phyloP scores from a whole-genome alignment of 2,113 vertebrate species.

The Rhinichthys klamathensis region DNA sequence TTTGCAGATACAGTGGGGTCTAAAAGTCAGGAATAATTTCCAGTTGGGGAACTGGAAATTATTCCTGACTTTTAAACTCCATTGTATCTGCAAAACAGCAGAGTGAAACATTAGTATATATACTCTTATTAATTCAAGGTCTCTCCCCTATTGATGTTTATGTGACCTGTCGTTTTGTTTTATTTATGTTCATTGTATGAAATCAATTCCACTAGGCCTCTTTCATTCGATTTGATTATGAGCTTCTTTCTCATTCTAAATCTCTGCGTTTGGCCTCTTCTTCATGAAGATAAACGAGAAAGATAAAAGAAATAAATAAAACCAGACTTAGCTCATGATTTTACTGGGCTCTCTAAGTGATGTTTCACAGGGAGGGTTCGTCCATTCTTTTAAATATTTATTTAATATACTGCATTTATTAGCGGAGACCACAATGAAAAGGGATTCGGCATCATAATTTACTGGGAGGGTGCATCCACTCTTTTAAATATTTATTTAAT shows the following conservation, averaged over 20 bases:
- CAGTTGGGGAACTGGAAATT: not conserved
- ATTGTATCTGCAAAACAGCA: too few species aligned
- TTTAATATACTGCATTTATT: constrained; percentile 44
- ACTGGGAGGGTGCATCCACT: not conserved
- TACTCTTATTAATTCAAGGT: constrained; percentile 13
- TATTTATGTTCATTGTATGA: constrained; percentile 30
- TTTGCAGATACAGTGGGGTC: not conserved
- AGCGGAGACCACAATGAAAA: constrained; percentile 13
- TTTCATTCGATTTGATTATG: constrained; percentile 35
- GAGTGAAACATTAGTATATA: too few species aligned
- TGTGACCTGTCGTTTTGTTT: constrained; percentile 33
- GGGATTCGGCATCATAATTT: not conserved
- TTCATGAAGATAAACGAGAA: not conserved
- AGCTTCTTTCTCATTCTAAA: constrained; percentile 25
- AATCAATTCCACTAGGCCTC: constrained; percentile 9
- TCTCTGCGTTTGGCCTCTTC: constrained; percentile 29
- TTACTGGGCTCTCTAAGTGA: not conserved
- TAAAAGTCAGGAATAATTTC: not conserved
- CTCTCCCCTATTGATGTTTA: constrained; percentile 34
- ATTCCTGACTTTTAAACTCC: too few species aligned
- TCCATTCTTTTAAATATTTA: constrained; percentile 34
- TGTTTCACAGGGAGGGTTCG: not conserved
- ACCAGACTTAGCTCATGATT: not conserved
- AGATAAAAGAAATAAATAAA: not conserved
- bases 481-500: constrained; percentile 34